A percentile compares a stretch with the other conserved stretches of the same genome.
These are phyloP conservation scores for Mantis religiosa DNA, from an alignment of 2,888 invertebrate genomes.

Conservation along the genomic window DNA sequence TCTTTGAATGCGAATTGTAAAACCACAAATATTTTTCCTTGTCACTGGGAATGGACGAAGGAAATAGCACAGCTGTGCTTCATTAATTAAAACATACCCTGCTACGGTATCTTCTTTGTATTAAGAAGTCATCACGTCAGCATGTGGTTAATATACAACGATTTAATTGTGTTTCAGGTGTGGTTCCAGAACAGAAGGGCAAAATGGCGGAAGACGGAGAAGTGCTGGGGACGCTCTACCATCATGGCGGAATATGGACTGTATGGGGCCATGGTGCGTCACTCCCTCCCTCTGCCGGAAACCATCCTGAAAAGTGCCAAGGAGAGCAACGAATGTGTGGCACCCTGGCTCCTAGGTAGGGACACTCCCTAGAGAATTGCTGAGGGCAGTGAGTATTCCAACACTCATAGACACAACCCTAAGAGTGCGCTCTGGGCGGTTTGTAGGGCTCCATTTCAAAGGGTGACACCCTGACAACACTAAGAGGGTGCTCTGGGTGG, in stretches of 20 bases:
- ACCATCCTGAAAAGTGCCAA: conserved; percentile 97
- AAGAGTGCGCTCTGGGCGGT: not conserved
- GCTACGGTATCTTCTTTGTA: too few relatives aligned
- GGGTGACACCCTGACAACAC: too few relatives aligned
- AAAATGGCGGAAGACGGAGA: conserved; percentile 99
- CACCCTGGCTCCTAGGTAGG: conserved; percentile 97
- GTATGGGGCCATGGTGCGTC: conserved; percentile 99
- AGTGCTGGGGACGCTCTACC: conserved; percentile 98
- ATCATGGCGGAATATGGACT: conserved; percentile 99
- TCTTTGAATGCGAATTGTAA: too few relatives aligned
- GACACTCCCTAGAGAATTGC: not conserved
- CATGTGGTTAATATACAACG: not conserved
- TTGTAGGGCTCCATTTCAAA: too few relatives aligned
- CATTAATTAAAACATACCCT: too few relatives aligned
- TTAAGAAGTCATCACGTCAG: too few relatives aligned
- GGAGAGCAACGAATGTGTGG: conserved; percentile 87
- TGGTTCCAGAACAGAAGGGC: conserved; percentile 99
- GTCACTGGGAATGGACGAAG: too few relatives aligned
- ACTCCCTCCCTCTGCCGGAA: conserved; percentile 96
- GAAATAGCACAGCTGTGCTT: too few relatives aligned
- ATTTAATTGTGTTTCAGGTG: conserved; percentile 61
- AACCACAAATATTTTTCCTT: too few relatives aligned
- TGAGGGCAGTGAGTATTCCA: conserved; percentile 8
- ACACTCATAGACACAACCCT: not conserved
- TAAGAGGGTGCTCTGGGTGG: too few relatives aligned